These are phyloP conservation scores for Anser brachyrhynchus DNA, from an alignment of 2,113 vertebrate genomes.

Conservation along the genomic window DNA sequence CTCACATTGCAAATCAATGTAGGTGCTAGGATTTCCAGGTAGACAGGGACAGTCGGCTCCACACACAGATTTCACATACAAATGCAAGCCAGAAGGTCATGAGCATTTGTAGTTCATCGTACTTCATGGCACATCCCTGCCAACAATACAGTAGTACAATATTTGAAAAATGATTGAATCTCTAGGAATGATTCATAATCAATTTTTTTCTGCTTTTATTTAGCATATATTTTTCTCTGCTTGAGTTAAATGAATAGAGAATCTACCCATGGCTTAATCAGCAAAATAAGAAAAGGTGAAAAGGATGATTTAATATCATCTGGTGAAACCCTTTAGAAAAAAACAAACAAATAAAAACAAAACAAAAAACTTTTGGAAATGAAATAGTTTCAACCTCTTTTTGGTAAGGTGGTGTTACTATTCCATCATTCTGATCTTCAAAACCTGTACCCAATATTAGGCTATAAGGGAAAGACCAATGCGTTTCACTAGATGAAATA, in stretches of 20 bases:
- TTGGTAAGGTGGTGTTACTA: background rate
- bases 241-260: background rate
- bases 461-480: background rate
- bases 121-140: background rate
- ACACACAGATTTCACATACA: background rate
- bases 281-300: background rate
- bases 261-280: background rate
- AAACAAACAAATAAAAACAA: background rate
- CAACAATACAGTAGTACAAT: background rate
- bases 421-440: background rate
- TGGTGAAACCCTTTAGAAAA: background rate
- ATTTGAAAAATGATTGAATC: background rate
- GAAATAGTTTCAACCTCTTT: background rate
- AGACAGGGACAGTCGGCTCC: background rate
- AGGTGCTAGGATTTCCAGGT: background rate
- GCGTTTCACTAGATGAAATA: background rate
- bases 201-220: constrained; percentile 1
- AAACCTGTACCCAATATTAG: background rate
- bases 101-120: background rate
- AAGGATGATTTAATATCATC: background rate
- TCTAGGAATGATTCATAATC: background rate
- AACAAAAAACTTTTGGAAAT: background rate
- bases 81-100: background rate
- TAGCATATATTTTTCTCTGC: background rate
- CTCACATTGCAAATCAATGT: background rate